Conservation (phyloP, 2,113 vertebrate species). For the Charina bottae region DNA sequence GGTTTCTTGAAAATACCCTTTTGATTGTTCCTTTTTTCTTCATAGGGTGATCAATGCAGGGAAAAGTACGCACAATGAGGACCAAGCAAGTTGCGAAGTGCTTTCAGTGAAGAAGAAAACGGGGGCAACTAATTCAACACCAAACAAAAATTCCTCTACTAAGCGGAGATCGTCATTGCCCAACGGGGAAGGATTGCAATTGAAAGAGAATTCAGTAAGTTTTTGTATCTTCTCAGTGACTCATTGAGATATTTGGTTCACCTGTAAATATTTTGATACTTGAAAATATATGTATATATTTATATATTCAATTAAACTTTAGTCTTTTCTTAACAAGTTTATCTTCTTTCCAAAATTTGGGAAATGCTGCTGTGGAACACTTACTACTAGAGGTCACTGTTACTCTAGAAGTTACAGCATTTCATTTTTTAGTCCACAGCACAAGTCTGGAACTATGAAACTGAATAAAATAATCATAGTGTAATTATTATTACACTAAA, state of each 20-base stretch:
- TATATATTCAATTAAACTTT: no score
- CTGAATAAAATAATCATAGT: background rate
- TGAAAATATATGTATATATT: no score
- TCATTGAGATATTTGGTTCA: background rate
- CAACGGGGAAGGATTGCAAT: slow-evolving; percentile 86
- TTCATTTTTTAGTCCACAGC: slow-evolving; percentile 14
- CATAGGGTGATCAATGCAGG: slow-evolving; percentile 95
- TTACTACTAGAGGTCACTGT: slow-evolving; percentile 66
- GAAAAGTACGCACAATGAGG: slow-evolving; percentile 95
- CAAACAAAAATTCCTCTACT: slow-evolving; percentile 79
- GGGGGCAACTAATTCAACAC: slow-evolving; percentile 75
- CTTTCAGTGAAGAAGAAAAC: slow-evolving; percentile 86
- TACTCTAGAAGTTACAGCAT: slow-evolving; percentile 41
- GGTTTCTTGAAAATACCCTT: slow-evolving; percentile 8
- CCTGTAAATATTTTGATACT: background rate
- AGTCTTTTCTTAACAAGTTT: background rate
- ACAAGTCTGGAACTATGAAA: background rate
- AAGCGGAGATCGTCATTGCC: slow-evolving; percentile 92
- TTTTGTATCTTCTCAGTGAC: background rate
- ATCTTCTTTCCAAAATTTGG: slow-evolving; percentile 15
- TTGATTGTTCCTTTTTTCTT: slow-evolving; percentile 38
- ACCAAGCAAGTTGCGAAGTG: slow-evolving; percentile 96
- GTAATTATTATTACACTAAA: background rate
- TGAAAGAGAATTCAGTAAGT: slow-evolving; percentile 84
- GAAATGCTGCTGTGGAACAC: slow-evolving; percentile 16